Evolutionary conservation across 2,888 invertebrate genomes (phyloP).

Genomic region (Eupelmus urozonus): DNA sequence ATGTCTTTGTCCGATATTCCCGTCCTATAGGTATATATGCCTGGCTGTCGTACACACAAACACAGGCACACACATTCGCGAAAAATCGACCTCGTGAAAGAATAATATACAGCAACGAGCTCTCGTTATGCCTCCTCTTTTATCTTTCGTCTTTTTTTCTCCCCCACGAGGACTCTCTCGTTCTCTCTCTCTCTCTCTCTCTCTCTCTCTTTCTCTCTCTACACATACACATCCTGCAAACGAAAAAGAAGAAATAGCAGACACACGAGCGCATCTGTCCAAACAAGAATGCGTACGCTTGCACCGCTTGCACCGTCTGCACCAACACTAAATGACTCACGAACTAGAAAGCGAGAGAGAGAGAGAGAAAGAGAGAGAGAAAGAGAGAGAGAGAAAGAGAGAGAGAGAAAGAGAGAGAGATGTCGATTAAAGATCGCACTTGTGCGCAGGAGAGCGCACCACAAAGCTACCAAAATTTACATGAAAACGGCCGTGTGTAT

Average conservation of each 20-base stretch:
- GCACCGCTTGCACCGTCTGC: not conserved
- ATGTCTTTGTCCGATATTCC: not conserved
- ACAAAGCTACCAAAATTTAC: conserved; percentile 43
- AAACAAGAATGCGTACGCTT: conserved; percentile 11
- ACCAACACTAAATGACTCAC: conserved; percentile 23
- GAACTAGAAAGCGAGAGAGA: not conserved
- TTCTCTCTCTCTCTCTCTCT: not conserved
- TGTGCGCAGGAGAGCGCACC: not conserved
- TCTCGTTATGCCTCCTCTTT: conserved; percentile 4
- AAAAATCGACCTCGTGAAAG: conserved; percentile 18
- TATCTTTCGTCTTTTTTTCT: conserved; percentile 4
- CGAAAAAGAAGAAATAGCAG: not conserved
- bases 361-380: conserved; percentile 13
- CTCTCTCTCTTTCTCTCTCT: not conserved
- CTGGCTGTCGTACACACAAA: too few relatives aligned
- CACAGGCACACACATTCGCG: too few relatives aligned
- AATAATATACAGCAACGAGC: conserved; percentile 26
- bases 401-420: conserved; percentile 4
- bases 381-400: not conserved
- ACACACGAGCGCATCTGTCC: conserved; percentile 11
- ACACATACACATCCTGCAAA: not conserved
- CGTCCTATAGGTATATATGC: too few relatives aligned
- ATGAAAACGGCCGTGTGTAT: conserved; percentile 13
- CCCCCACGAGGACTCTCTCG: not conserved
- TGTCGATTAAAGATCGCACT: conserved; percentile 36